Conservation (phyloP, 2,888 invertebrate genomes). For the Drosophila birchii region DNA sequence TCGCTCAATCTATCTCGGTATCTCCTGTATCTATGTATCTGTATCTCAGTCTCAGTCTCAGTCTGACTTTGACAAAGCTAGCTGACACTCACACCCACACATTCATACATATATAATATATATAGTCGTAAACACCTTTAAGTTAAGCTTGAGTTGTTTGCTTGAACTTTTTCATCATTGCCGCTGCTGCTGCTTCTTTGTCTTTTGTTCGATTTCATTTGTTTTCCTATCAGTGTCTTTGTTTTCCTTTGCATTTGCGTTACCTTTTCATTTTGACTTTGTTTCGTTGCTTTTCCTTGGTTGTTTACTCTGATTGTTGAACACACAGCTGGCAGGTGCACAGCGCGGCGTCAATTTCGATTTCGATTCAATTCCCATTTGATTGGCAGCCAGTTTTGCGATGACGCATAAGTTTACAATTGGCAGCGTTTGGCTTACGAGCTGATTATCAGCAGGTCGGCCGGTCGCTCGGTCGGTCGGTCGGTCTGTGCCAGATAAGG, state of each 20-base stretch:
- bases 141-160: constrained; percentile 62
- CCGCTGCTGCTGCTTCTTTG: constrained; percentile 16
- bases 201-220: constrained; percentile 41
- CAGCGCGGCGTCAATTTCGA: constrained; percentile 30
- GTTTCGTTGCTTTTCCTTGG: constrained; percentile 39
- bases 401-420: constrained; percentile 51
- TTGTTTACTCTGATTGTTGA: constrained; percentile 64
- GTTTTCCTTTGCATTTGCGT: constrained; percentile 6
- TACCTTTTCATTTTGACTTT: constrained; percentile 1
- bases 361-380: constrained; percentile 55
- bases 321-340: constrained; percentile 64
- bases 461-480: constrained; percentile 7
- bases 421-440: constrained; percentile 45
- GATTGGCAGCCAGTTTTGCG: constrained; percentile 69
- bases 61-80: constrained; percentile 33
- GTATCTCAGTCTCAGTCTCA: constrained; percentile 22
- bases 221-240: constrained; percentile 13
- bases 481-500: constrained; percentile 19
- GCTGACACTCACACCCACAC: constrained; percentile 32
- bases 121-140: constrained; percentile 49
- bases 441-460: constrained; percentile 28
- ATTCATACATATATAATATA: neutral
- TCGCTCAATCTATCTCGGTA: constrained; percentile 15
- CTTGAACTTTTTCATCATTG: constrained; percentile 53
- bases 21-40: neutral